These are phyloP conservation scores for Synanthedon andrenaeformis DNA, from an alignment of 2,888 invertebrate genomes.

Conservation along the genomic window DNA sequence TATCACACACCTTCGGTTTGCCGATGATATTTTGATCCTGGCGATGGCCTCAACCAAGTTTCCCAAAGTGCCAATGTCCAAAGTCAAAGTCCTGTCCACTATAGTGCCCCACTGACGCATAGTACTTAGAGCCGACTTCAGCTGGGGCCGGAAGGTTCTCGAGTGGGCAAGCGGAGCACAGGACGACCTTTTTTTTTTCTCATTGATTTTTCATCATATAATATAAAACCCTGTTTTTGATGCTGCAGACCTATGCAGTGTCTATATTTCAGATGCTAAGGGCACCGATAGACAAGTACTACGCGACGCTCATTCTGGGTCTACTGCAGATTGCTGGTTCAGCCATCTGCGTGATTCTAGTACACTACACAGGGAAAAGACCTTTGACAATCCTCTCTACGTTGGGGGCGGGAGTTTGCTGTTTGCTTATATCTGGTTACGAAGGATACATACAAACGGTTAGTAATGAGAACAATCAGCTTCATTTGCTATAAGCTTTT, in stretches of 20 bases:
- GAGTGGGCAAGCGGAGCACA: too few species aligned
- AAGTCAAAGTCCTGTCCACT: too few species aligned
- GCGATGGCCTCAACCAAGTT: too few species aligned
- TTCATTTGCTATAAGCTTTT: neutral
- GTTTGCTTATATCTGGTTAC: slow-evolving; percentile 72
- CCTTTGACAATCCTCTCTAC: slow-evolving; percentile 76
- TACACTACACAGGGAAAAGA: slow-evolving; percentile 81
- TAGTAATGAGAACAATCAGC: slow-evolving; percentile 1
- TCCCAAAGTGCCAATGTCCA: too few species aligned
- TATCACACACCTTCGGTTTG: too few species aligned
- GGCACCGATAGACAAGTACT: slow-evolving; percentile 81
- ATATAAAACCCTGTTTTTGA: neutral
- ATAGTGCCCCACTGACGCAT: too few species aligned
- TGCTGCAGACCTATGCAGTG: slow-evolving; percentile 76
- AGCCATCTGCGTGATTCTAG: slow-evolving; percentile 73
- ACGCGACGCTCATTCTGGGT: slow-evolving; percentile 80
- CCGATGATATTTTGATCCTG: too few species aligned
- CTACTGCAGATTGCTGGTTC: slow-evolving; percentile 77
- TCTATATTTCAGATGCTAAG: slow-evolving; percentile 78
- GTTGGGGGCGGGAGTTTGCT: slow-evolving; percentile 74
- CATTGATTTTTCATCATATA: too few species aligned
- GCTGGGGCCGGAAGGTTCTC: too few species aligned
- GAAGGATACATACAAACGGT: slow-evolving; percentile 42
- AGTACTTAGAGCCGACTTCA: too few species aligned
- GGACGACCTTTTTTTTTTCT: too few species aligned